Percentiles rank a stretch among this genome's conserved stretches.
Evolutionary conservation across 2,888 invertebrate genomes (phyloP).

Genomic region (Nephrotoma guestfalica): DNA sequence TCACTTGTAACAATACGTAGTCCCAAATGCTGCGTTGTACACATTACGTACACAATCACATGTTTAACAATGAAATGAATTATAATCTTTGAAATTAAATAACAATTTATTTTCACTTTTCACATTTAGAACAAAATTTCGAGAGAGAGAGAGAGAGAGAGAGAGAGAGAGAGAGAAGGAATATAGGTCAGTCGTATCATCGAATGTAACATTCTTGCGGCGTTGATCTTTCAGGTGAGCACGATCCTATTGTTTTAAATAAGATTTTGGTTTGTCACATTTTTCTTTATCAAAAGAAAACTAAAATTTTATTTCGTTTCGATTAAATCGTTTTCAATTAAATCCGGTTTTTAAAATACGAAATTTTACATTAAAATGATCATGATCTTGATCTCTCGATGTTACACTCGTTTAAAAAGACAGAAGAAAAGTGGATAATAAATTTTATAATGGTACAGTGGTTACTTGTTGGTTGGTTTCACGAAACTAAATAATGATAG

Average conservation of each 20-base stretch:
- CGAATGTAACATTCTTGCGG: neutral
- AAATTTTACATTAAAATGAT: neutral
- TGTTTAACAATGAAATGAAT: neutral
- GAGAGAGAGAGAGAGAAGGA: neutral
- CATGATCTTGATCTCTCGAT: neutral
- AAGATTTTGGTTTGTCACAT: neutral
- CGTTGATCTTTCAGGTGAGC: neutral
- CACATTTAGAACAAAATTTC: neutral
- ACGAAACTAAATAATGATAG: neutral
- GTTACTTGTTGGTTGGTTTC: neutral
- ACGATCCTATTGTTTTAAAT: neutral
- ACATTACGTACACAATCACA: no score
- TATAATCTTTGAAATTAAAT: neutral
- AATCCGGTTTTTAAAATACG: neutral
- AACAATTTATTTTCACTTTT: neutral
- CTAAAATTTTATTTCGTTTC: neutral
- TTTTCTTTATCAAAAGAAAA: neutral
- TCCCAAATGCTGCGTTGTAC: neutral
- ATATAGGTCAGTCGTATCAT: neutral
- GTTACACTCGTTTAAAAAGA: neutral
- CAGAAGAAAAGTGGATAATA: neutral
- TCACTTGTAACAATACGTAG: neutral
- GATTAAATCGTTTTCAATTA: neutral
- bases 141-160: neutral
- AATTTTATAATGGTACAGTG: neutral